phyloP scores from a whole-genome alignment of 2,888 invertebrate species.

The Cantharis lateralis region DNA sequence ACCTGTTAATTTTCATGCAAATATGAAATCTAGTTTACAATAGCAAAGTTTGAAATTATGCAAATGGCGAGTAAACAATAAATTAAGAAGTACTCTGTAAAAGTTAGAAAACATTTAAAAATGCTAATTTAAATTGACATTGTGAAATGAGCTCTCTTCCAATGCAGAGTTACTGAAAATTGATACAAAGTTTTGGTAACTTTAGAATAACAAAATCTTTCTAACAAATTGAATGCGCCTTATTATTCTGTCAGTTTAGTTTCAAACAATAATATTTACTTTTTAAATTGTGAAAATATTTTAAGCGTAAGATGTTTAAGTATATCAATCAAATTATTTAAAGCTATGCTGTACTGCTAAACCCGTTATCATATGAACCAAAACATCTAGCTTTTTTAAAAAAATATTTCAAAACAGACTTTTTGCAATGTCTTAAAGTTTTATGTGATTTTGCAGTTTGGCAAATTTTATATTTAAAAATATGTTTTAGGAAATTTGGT shows the following conservation, averaged over 20 bases:
- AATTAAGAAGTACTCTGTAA: conserved; percentile 38
- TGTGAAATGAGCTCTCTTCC: conserved; percentile 42
- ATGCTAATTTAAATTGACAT: conserved; percentile 49
- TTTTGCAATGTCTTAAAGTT: no score
- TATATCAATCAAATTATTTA: conserved; percentile 13
- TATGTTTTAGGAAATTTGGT: no score
- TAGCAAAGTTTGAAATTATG: conserved; percentile 35
- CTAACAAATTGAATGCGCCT: conserved; percentile 29
- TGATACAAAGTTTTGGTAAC: conserved; percentile 33
- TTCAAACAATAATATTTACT: conserved; percentile 33
- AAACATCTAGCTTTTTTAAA: no score
- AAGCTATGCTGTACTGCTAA: not conserved
- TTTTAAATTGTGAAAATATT: conserved; percentile 22
- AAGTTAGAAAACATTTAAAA: conserved; percentile 47
- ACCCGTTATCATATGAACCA: no score
- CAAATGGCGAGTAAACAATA: conserved; percentile 40
- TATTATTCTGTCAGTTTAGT: conserved; percentile 33
- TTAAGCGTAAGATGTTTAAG: conserved; percentile 14
- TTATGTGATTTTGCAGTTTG: no score
- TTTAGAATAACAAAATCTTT: conserved; percentile 27
- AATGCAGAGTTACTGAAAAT: conserved; percentile 40
- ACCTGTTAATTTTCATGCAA: conserved; percentile 30
- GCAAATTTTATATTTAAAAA: no score
- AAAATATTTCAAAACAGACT: no score
- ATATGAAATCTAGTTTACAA: conserved; percentile 27